Conservation (phyloP, 2,113 vertebrate genomes). For the Spea bombifrons region DNA sequence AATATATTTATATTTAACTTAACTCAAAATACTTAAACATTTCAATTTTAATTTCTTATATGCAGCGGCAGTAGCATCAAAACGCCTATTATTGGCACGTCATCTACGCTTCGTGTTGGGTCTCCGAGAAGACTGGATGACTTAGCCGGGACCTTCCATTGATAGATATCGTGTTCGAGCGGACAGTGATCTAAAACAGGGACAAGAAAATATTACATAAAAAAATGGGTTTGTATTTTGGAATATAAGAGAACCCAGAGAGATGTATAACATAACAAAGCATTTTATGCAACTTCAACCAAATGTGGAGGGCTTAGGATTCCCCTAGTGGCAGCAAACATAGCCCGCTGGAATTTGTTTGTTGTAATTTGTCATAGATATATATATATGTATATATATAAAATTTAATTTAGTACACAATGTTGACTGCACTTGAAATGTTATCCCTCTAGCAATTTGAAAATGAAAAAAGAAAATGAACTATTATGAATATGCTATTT, state of each 20-base stretch:
- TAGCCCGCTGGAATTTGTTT: not conserved
- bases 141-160: conserved; percentile 64
- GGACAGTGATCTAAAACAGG: conserved; percentile 64
- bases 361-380: not conserved
- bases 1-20: conserved; percentile 63
- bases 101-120: conserved; percentile 58
- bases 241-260: too few relatives aligned
- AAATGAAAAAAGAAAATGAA: too few relatives aligned
- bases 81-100: conserved; percentile 52
- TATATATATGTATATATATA: too few relatives aligned
- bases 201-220: not conserved
- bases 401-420: too few relatives aligned
- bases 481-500: too few relatives aligned
- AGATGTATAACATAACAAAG: not conserved
- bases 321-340: not conserved
- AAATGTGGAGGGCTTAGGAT: not conserved
- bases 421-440: too few relatives aligned
- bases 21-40: conserved; percentile 56
- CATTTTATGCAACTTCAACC: not conserved
- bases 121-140: conserved; percentile 55
- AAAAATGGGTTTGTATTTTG: not conserved
- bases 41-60: conserved; percentile 51
- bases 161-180: conserved; percentile 65
- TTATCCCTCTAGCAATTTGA: too few relatives aligned
- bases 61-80: conserved; percentile 51